phyloP scores from a whole-genome alignment of 92 coral and sea anemone genomes.

The Muricea muricata region DNA sequence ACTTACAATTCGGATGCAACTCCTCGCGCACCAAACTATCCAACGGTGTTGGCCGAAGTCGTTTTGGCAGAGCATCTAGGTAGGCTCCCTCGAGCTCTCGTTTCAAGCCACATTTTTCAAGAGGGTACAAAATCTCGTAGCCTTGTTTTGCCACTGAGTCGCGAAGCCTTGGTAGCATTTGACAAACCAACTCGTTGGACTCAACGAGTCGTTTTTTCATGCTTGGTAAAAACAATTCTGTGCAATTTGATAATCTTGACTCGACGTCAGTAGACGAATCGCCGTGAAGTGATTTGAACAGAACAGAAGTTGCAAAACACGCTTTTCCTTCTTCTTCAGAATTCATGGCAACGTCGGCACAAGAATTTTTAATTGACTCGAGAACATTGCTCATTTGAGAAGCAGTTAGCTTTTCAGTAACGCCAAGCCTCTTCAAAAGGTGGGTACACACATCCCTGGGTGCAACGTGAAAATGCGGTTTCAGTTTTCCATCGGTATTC shows the following conservation, averaged over 20 bases:
- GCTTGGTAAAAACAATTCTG: slow-evolving; percentile 83
- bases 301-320: slow-evolving; percentile 80
- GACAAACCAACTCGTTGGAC: slow-evolving; percentile 80
- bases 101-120: slow-evolving; percentile 87
- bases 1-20: slow-evolving; percentile 73
- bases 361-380: slow-evolving; percentile 81
- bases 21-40: slow-evolving; percentile 86
- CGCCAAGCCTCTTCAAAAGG: slow-evolving; percentile 90
- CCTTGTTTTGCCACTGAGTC: slow-evolving; percentile 85
- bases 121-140: slow-evolving; percentile 85
- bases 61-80: slow-evolving; percentile 78
- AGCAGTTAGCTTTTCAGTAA: slow-evolving; percentile 85
- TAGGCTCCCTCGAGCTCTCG: slow-evolving; percentile 71
- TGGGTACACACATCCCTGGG: slow-evolving; percentile 91
- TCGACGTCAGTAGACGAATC: slow-evolving; percentile 41
- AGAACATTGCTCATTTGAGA: slow-evolving; percentile 84
- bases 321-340: slow-evolving; percentile 86
- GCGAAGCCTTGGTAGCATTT: slow-evolving; percentile 89
- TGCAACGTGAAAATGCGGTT: slow-evolving; percentile 87
- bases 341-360: slow-evolving; percentile 82
- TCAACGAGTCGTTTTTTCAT: slow-evolving; percentile 79
- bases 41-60: slow-evolving; percentile 79
- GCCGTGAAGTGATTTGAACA: slow-evolving; percentile 70
- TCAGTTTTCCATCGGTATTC: slow-evolving; percentile 22
- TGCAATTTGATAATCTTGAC: slow-evolving; percentile 57